Conservation (phyloP, 2,888 invertebrate genomes). For the Nomada ruficornis region DNA sequence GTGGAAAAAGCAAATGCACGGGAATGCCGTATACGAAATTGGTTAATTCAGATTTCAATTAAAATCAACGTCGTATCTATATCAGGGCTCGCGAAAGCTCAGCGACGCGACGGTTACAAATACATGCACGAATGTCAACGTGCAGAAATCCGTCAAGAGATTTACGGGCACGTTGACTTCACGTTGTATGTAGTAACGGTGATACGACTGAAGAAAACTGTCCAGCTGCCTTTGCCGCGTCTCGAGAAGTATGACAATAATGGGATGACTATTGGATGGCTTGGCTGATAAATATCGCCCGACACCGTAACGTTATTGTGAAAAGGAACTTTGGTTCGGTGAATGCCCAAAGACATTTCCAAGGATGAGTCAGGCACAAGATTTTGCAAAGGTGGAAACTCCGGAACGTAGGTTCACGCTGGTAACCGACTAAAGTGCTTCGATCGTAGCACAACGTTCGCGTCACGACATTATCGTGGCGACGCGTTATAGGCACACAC, state of each 20-base stretch:
- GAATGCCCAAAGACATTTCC: not conserved
- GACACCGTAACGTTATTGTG: slow-evolving; percentile 18
- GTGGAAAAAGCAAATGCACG: not conserved
- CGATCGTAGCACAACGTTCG: slow-evolving; percentile 44
- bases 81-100: not conserved
- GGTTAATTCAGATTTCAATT: slow-evolving; percentile 26
- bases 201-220: not conserved
- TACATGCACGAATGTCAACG: slow-evolving; percentile 18
- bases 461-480: slow-evolving; percentile 62
- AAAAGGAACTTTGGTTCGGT: slow-evolving; percentile 2
- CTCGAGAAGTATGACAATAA: slow-evolving; percentile 29
- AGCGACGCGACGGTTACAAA: slow-evolving; percentile 16
- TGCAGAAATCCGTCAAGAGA: slow-evolving; percentile 42
- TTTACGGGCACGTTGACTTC: slow-evolving; percentile 9
- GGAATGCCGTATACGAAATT: not conserved
- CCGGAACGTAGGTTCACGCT: slow-evolving; percentile 5
- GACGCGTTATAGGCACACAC: slow-evolving; percentile 57
- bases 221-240: slow-evolving; percentile 4
- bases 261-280: slow-evolving; percentile 4
- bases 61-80: not conserved
- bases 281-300: slow-evolving; percentile 12
- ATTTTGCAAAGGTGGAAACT: slow-evolving; percentile 7
- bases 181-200: not conserved
- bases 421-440: slow-evolving; percentile 62
- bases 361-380: no score